Evolutionary conservation across 2,888 invertebrate genomes (phyloP).

Genomic region (Amorpha juglandis): DNA sequence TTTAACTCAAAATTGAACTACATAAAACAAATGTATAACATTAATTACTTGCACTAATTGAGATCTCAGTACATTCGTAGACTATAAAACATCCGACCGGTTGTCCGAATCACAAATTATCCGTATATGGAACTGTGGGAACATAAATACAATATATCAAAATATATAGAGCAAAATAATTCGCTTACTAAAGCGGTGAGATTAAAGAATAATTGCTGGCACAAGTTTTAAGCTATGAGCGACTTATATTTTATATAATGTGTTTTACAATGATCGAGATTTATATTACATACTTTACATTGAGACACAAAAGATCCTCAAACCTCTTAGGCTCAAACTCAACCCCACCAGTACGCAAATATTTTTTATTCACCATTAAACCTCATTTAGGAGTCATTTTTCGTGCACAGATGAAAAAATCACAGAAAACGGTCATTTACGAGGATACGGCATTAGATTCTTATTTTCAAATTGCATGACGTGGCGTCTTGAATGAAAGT

Average conservation of each 20-base stretch:
- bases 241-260: not conserved
- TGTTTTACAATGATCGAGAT: too few relatives aligned
- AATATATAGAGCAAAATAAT: conserved; percentile 52
- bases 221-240: not conserved
- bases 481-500: too few relatives aligned
- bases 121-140: conserved; percentile 37
- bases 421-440: too few relatives aligned
- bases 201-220: conserved; percentile 43
- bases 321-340: too few relatives aligned
- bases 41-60: conserved; percentile 8
- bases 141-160: conserved; percentile 38
- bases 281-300: too few relatives aligned
- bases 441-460: too few relatives aligned
- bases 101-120: conserved; percentile 8
- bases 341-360: too few relatives aligned
- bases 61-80: conserved; percentile 9
- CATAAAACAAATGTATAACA: conserved; percentile 3
- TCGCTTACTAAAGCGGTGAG: conserved; percentile 49
- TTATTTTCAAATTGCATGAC: too few relatives aligned
- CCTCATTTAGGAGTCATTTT: too few relatives aligned
- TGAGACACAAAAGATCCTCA: too few relatives aligned
- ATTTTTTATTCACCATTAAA: too few relatives aligned
- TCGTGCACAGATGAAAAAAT: too few relatives aligned
- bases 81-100: conserved; percentile 7
- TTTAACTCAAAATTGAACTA: conserved; percentile 7